Percentiles rank a stretch among this genome's conserved stretches.
These are phyloP conservation scores for Acrobeloides nanus DNA, from an alignment of 2,888 invertebrate genomes.

Conservation along the genomic window DNA sequence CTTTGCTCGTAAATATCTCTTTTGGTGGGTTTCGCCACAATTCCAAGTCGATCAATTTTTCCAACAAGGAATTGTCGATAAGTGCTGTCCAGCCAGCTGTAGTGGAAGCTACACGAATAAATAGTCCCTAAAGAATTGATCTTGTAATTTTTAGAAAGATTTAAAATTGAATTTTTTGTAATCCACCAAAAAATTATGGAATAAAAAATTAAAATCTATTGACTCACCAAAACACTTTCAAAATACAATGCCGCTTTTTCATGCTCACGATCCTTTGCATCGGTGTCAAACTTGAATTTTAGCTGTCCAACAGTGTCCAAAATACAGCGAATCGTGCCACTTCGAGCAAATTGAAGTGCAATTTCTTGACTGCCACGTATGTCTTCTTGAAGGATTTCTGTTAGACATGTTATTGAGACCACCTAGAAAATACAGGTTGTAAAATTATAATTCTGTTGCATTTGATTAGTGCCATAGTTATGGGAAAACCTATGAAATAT, in stretches of 20 bases:
- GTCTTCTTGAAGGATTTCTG: conserved; percentile 18
- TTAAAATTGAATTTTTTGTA: too few species aligned
- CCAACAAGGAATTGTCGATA: not conserved
- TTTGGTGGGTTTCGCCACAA: not conserved
- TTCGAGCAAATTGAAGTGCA: conserved; percentile 2
- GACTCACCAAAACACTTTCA: conserved; percentile 20
- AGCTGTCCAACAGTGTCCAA: not conserved
- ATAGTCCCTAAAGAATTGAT: not conserved
- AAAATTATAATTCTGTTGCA: too few species aligned
- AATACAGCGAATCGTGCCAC: conserved; percentile 4
- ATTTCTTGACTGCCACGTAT: conserved; percentile 4
- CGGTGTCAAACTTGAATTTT: conserved; percentile 24
- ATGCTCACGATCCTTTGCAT: conserved; percentile 21
- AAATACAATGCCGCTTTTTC: conserved; percentile 13
- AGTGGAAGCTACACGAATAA: not conserved
- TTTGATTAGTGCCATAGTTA: too few species aligned
- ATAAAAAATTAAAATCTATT: not conserved
- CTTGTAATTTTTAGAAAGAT: too few species aligned
- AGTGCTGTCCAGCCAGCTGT: not conserved
- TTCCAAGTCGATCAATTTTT: not conserved
- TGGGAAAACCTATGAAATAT: too few species aligned
- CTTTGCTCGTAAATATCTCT: too few species aligned
- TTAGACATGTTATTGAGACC: conserved; percentile 11
- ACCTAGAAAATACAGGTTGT: conserved; percentile 11
- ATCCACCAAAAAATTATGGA: too few species aligned